Evolutionary conservation across 2,888 invertebrate species (phyloP).

Genomic region (Seira ritae): DNA sequence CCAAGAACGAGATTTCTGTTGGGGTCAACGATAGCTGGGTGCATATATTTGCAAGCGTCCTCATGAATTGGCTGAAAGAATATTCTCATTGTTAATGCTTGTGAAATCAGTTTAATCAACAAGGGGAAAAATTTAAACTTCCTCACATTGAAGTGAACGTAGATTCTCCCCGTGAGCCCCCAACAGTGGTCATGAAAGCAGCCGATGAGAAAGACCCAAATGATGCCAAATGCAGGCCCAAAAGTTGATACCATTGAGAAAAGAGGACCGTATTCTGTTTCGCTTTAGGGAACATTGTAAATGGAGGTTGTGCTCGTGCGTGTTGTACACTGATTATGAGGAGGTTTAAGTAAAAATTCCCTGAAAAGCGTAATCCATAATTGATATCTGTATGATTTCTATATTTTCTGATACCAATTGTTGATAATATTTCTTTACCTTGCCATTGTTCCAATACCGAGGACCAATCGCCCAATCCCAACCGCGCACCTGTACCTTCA

Average conservation of each 20-base stretch:
- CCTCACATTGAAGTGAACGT: slow-evolving; percentile 39
- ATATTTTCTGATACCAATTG: no score
- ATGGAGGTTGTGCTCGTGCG: slow-evolving; percentile 71
- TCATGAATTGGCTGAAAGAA: slow-evolving; percentile 66
- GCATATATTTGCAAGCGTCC: slow-evolving; percentile 62
- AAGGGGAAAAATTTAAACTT: neutral
- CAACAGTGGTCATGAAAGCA: slow-evolving; percentile 18
- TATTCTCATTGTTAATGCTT: neutral
- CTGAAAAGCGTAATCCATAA: slow-evolving; percentile 43
- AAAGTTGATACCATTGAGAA: slow-evolving; percentile 68
- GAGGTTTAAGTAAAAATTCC: slow-evolving; percentile 70
- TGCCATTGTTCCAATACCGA: slow-evolving; percentile 54
- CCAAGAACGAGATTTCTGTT: slow-evolving; percentile 70
- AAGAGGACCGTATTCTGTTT: slow-evolving; percentile 67
- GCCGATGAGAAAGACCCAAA: slow-evolving; percentile 35
- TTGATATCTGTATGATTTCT: neutral
- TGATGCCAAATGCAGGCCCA: slow-evolving; percentile 68
- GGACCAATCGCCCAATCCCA: slow-evolving; percentile 26
- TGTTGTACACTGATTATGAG: slow-evolving; percentile 70
- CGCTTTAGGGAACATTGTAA: slow-evolving; percentile 64
- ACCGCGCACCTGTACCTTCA: neutral
- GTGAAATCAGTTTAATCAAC: neutral
- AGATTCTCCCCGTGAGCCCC: slow-evolving; percentile 20
- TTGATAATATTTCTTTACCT: no score
- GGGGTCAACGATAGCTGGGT: slow-evolving; percentile 66